A percentile compares a stretch with the other conserved stretches of the same genome.
Evolutionary conservation across 2,888 invertebrate species (phyloP).

Genomic region (Himalopsyche japonica): DNA sequence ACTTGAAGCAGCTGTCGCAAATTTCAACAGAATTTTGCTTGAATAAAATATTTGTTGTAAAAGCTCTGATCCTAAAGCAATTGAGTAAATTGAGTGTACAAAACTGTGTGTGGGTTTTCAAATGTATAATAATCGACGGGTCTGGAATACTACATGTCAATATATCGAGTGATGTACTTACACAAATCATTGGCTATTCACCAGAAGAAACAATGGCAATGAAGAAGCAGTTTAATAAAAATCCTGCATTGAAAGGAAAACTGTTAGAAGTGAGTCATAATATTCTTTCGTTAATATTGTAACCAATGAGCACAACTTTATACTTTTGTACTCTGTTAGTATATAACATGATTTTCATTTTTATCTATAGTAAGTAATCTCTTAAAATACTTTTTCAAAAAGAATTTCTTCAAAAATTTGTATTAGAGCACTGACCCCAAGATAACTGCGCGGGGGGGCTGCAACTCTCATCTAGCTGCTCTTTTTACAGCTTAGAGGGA

Average conservation of each 20-base stretch:
- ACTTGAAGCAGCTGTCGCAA: slow-evolving; percentile 55
- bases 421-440: no score
- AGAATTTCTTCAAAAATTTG: no score
- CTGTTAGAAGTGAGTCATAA: slow-evolving; percentile 48
- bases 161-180: slow-evolving; percentile 61
- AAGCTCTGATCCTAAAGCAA: slow-evolving; percentile 61
- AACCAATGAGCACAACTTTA: no score
- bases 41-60: slow-evolving; percentile 58
- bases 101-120: slow-evolving; percentile 60
- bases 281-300: neutral
- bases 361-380: no score
- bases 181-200: slow-evolving; percentile 56
- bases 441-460: no score
- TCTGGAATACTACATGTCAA: slow-evolving; percentile 60
- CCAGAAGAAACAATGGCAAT: slow-evolving; percentile 55
- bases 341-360: no score
- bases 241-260: slow-evolving; percentile 50
- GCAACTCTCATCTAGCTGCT: no score
- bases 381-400: no score
- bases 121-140: slow-evolving; percentile 62
- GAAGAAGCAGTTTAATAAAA: slow-evolving; percentile 49
- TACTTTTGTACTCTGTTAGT: no score
- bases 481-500: no score
- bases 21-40: slow-evolving; percentile 46
- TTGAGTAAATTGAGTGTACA: slow-evolving; percentile 60